phyloP scores from a whole-genome alignment of 1,140 invertebrate genomes.

The Hetaerina americana region DNA sequence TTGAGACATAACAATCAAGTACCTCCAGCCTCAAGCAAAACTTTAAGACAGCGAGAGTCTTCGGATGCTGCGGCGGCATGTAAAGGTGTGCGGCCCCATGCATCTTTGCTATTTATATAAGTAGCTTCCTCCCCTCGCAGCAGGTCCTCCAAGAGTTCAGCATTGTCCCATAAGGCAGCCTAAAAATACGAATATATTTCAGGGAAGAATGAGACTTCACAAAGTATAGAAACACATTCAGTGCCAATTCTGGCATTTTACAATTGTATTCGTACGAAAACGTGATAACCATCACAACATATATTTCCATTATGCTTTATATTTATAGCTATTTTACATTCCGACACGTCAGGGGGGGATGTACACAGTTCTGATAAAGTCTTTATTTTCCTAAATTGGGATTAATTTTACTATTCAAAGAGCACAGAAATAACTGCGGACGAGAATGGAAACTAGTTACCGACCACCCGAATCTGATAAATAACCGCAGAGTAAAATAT shows the following conservation, averaged over 20 bases:
- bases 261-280: no score
- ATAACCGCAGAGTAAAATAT: not conserved
- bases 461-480: not conserved
- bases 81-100: constrained; percentile 63
- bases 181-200: constrained; percentile 25
- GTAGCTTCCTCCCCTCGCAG: constrained; percentile 53
- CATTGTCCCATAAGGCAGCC: constrained; percentile 84
- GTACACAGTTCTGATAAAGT: no score
- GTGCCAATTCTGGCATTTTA: no score
- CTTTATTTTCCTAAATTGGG: no score
- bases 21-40: constrained; percentile 58
- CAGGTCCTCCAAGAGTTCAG: constrained; percentile 71
- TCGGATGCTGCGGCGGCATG: constrained; percentile 82
- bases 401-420: no score
- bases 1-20: no score
- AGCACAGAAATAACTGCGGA: no score
- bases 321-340: no score
- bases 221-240: not conserved
- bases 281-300: no score
- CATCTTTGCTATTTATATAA: constrained; percentile 62
- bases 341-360: no score
- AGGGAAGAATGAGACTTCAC: not conserved
- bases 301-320: no score
- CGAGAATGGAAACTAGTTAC: no score
- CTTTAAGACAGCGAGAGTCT: constrained; percentile 60